phyloP scores from a whole-genome alignment of 2,888 invertebrate genomes.

The Nephrotoma guestfalica region DNA sequence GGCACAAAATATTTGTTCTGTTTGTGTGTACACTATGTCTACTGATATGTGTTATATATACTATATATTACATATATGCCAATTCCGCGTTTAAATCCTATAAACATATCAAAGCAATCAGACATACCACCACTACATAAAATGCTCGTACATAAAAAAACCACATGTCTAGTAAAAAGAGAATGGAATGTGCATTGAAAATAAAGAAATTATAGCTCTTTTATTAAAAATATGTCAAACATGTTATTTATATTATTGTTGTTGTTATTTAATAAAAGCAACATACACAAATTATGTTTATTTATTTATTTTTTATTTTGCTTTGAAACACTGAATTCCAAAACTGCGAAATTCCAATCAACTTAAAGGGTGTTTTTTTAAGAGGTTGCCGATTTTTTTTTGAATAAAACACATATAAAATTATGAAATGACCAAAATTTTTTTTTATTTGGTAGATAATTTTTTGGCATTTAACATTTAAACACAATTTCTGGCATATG shows the following conservation, averaged over 20 bases:
- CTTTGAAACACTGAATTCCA: neutral
- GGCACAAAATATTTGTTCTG: neutral
- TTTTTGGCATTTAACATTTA: too few species aligned
- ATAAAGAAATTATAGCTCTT: neutral
- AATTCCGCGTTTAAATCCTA: too few species aligned
- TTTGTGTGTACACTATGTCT: too few species aligned
- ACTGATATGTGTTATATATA: too few species aligned
- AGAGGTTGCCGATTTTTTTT: too few species aligned
- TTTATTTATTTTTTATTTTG: neutral
- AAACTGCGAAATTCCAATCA: neutral
- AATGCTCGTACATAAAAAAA: neutral
- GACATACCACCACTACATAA: neutral
- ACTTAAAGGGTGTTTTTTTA: too few species aligned
- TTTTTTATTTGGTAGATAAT: too few species aligned
- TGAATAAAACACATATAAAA: too few species aligned
- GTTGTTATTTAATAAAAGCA: neutral
- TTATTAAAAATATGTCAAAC: neutral
- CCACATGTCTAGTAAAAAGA: neutral
- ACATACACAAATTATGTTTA: neutral
- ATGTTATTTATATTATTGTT: neutral
- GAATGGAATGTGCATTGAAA: neutral
- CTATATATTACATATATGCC: too few species aligned
- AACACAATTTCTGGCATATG: too few species aligned
- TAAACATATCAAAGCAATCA: neutral
- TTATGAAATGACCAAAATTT: too few species aligned